phyloP scores from a whole-genome alignment of 2,888 invertebrate genomes.

The Orchesella flavescens region DNA sequence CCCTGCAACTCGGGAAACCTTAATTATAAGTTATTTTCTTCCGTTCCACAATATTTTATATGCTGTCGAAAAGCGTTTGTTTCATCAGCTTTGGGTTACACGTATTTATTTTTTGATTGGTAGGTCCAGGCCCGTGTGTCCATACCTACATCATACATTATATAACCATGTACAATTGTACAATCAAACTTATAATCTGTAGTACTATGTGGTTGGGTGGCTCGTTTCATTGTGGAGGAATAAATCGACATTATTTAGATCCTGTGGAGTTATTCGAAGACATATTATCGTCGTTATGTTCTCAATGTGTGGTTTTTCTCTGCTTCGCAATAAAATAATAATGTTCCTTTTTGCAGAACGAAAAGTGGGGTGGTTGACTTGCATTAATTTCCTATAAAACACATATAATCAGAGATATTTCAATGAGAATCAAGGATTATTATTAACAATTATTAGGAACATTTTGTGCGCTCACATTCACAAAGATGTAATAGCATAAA shows the following conservation, averaged over 20 bases:
- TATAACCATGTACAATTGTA: too few species aligned
- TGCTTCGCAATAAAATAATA: conserved; percentile 59
- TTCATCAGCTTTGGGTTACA: conserved; percentile 53
- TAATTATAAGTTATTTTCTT: conserved; percentile 63
- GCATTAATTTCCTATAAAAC: conserved; percentile 57
- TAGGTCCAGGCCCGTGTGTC: neutral
- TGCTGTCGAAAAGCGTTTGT: conserved; percentile 52
- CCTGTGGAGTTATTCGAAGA: conserved; percentile 15
- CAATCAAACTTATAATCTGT: neutral
- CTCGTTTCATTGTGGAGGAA: neutral
- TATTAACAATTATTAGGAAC: conserved; percentile 54
- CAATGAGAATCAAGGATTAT: conserved; percentile 35
- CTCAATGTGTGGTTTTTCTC: conserved; percentile 64
- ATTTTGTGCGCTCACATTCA: conserved; percentile 3
- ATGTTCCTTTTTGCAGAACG: conserved; percentile 22
- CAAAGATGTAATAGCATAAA: conserved; percentile 46
- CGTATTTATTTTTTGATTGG: conserved; percentile 43
- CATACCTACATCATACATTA: too few species aligned
- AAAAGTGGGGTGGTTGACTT: conserved; percentile 40
- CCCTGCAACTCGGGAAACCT: conserved; percentile 34
- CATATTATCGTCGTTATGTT: conserved; percentile 50
- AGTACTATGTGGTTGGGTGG: neutral
- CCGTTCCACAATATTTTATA: conserved; percentile 50
- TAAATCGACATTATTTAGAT: conserved; percentile 20
- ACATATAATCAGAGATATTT: conserved; percentile 42